Evolutionary conservation across 2,113 vertebrate species (phyloP).

Genomic region (Vombatus ursinus): DNA sequence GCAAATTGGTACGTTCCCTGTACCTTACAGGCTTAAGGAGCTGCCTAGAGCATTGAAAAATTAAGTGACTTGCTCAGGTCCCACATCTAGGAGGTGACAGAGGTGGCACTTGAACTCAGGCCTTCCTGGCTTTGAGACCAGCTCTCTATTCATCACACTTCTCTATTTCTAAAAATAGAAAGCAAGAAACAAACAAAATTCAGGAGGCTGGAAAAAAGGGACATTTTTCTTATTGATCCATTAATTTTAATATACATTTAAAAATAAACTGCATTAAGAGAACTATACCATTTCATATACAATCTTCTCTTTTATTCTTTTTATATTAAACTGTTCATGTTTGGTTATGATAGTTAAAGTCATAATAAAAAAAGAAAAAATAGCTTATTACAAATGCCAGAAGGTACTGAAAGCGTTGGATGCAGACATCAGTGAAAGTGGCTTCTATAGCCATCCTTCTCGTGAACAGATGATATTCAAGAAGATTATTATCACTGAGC

Average conservation of each 20-base stretch:
- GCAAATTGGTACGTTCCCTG: neutral
- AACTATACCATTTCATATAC: neutral
- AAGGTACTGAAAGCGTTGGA: constrained; percentile 29
- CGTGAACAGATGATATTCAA: neutral
- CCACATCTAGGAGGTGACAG: neutral
- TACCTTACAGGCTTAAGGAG: neutral
- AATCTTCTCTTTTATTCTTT: neutral
- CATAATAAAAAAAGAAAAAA: neutral
- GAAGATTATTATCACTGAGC: neutral
- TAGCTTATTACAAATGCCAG: neutral
- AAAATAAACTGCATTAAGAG: neutral
- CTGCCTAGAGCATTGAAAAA: neutral
- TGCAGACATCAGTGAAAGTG: neutral
- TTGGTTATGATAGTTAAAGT: neutral
- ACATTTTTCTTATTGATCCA: neutral
- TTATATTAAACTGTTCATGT: neutral
- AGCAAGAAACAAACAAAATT: neutral
- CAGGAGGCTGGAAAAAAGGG: neutral
- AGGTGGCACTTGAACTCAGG: neutral
- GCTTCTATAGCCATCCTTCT: neutral
- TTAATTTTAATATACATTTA: neutral
- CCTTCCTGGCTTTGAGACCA: neutral
- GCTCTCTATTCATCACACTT: neutral
- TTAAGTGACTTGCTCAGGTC: neutral
- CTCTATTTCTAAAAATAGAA: neutral